Percentiles rank a stretch among this genome's conserved stretches.
phyloP scores from a whole-genome alignment of 2,888 invertebrate genomes.

The Eupeodes latifasciatus region DNA sequence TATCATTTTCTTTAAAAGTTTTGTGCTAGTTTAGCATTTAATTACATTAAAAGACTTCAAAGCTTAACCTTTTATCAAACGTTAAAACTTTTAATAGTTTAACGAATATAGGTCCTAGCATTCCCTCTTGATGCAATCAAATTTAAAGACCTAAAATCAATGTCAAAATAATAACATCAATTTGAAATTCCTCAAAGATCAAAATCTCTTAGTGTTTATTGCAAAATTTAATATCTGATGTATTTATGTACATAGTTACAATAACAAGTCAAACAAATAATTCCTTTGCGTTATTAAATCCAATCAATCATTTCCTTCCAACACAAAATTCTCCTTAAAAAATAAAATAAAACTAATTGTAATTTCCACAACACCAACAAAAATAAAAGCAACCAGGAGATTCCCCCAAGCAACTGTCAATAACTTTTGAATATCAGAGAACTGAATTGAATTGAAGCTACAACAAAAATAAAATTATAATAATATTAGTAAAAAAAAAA shows the following conservation, averaged over 20 bases:
- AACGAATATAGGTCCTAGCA: not conserved
- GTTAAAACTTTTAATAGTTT: too few species aligned
- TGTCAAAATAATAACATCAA: slow-evolving; percentile 13
- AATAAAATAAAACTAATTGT: not conserved
- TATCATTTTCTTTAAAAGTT: too few species aligned
- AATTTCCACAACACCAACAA: not conserved
- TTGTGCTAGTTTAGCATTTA: too few species aligned
- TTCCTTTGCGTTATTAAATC: not conserved
- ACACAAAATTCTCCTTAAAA: not conserved
- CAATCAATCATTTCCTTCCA: slow-evolving; percentile 18
- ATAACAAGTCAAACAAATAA: not conserved
- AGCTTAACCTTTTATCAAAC: too few species aligned
- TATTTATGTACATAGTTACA: not conserved
- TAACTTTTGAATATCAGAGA: slow-evolving; percentile 30
- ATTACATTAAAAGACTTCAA: too few species aligned
- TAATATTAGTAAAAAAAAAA: too few species aligned
- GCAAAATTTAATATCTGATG: not conserved
- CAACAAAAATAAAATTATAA: too few species aligned
- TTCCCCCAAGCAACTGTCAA: slow-evolving; percentile 46
- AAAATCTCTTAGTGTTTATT: slow-evolving; percentile 6
- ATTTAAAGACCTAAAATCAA: not conserved
- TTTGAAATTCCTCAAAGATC: not conserved
- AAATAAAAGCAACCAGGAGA: not conserved
- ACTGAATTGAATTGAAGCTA: slow-evolving; percentile 7
- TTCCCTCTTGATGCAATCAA: not conserved